These are phyloP conservation scores for Ammodytes marinus DNA, from an alignment of 2,113 vertebrate genomes.

Conservation along the genomic window DNA sequence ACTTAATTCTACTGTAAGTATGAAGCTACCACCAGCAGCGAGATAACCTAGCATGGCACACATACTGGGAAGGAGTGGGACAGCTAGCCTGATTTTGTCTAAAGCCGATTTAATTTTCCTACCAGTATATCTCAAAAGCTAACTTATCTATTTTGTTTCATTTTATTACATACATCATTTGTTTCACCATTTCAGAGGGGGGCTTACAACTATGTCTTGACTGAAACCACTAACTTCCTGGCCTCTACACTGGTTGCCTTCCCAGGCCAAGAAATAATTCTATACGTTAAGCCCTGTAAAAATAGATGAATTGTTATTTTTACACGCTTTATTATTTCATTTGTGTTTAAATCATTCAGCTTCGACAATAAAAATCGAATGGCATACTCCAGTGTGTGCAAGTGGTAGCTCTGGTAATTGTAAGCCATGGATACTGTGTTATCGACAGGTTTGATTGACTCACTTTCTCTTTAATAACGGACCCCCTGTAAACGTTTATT, in stretches of 20 bases:
- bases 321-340: constrained; percentile 25
- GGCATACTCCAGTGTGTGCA: constrained; percentile 17
- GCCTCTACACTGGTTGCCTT: background rate
- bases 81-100: too few relatives aligned
- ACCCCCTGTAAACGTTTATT: constrained; percentile 68
- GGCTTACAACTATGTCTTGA: background rate
- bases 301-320: background rate
- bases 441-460: constrained; percentile 78
- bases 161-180: too few relatives aligned
- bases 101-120: too few relatives aligned
- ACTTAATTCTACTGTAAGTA: background rate
- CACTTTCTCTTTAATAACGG: constrained; percentile 68
- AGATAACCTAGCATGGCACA: background rate
- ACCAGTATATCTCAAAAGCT: too few relatives aligned
- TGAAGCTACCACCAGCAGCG: background rate
- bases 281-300: background rate
- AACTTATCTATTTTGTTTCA: too few relatives aligned
- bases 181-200: background rate
- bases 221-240: background rate
- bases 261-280: background rate
- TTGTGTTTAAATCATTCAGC: constrained; percentile 54
- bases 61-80: too few relatives aligned
- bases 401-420: constrained; percentile 54
- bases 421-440: constrained; percentile 64
- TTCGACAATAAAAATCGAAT: constrained; percentile 51